Percentiles rank a stretch among this genome's conserved stretches.
phyloP scores from a whole-genome alignment of 2,797 vertebrate species.

The Sebastes umbrosus region DNA sequence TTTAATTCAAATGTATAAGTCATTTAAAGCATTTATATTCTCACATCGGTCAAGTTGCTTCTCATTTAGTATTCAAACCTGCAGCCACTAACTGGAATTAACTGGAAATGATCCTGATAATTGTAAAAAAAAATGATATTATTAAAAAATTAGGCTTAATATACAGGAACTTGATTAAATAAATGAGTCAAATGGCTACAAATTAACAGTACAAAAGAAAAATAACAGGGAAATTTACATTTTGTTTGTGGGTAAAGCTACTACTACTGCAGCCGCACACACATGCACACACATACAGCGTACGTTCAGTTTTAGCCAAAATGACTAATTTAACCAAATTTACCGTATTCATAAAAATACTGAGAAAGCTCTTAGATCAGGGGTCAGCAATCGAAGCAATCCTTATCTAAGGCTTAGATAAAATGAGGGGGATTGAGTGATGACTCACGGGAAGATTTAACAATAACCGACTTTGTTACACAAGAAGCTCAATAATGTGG shows the following conservation, averaged over 20 bases:
- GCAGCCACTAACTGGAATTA: not conserved
- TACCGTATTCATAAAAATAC: not conserved
- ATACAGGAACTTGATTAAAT: not conserved
- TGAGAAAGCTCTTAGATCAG: constrained; percentile 14
- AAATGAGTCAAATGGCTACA: not conserved
- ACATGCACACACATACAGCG: not conserved
- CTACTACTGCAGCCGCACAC: not conserved
- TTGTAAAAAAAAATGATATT: not conserved
- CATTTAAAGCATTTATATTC: not conserved
- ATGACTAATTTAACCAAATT: not conserved
- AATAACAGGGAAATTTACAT: too few species aligned
- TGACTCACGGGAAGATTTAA: constrained; percentile 46
- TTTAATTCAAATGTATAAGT: not conserved
- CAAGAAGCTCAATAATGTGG: constrained; percentile 24
- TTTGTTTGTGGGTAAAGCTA: too few species aligned
- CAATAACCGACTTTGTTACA: constrained; percentile 39
- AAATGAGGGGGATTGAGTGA: constrained; percentile 32
- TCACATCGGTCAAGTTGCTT: not conserved
- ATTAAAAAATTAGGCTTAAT: not conserved
- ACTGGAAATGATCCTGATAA: not conserved
- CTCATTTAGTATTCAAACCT: not conserved
- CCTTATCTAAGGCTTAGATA: not conserved
- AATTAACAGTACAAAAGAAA: not conserved
- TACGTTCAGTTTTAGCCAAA: not conserved
- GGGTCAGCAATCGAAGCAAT: too few species aligned